phyloP scores from a whole-genome alignment of 2,113 vertebrate genomes.

The Equus quagga region DNA sequence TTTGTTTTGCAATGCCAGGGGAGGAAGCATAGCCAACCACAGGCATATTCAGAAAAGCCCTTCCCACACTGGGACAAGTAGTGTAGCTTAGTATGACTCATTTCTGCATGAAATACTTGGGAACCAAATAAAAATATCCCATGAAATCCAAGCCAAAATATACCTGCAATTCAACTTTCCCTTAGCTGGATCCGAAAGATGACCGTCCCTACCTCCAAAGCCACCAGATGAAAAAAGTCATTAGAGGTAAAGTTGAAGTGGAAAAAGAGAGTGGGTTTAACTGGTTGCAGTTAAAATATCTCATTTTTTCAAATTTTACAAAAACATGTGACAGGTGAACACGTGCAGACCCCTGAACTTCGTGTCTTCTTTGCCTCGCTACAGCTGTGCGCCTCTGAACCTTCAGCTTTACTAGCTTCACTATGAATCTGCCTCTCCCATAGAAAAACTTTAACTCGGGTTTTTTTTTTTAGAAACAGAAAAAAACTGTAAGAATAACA shows the following conservation, averaged over 20 bases:
- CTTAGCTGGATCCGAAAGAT: not conserved
- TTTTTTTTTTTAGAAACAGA: not conserved
- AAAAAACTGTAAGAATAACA: not conserved
- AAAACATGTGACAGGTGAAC: not conserved
- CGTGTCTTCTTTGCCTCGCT: not conserved
- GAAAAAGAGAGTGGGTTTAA: not conserved
- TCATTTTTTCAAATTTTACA: not conserved
- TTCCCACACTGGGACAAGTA: not conserved
- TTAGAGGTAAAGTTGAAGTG: not conserved
- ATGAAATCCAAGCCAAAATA: not conserved
- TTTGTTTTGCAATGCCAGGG: not conserved
- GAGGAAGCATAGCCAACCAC: fast-evolving
- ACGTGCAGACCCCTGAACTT: not conserved
- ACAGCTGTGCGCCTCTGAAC: not conserved
- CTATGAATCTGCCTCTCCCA: not conserved
- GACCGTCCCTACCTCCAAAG: not conserved
- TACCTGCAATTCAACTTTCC: not conserved
- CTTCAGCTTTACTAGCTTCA: not conserved
- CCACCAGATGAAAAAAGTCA: not conserved
- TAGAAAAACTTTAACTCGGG: not conserved
- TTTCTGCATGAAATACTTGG: not conserved
- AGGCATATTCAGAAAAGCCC: not conserved
- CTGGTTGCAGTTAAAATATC: not conserved
- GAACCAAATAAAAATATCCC: not conserved
- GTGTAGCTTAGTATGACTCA: not conserved